Base-by-base conservation (phyloP, 2,888 invertebrate species). In the Brenthis hecate region DNA sequence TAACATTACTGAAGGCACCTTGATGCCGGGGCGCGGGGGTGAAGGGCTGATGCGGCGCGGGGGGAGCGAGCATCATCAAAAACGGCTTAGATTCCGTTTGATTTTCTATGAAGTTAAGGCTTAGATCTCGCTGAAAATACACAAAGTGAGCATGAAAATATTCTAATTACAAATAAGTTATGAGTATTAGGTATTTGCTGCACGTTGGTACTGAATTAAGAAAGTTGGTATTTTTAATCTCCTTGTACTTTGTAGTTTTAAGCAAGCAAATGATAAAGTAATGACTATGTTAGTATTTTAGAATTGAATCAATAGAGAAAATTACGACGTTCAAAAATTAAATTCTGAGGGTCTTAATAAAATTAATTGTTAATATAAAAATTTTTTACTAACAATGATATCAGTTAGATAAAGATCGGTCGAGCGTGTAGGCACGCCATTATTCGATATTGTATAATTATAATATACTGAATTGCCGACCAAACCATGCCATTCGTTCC, bases 401-500 rank as follows among this genome's bases (percentile, higher is more conserved):
- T 98, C 97, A 2, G 98, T 98, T 19, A 98, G 94, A 85, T 98
- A 99, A 70, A 95, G 94, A 19, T 94, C 88, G 23, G 94, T 84
- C 14, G 94, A 95, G 78, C 95, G 95, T 48, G 94, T 94, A 13
- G 93, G 93, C 0, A 94, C 94, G 0, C 97, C 97, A 84, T 98
- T 97, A 74, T 97, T 94, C 0, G 97, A 97, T 57, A 98, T 86
- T 0, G 95, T 95, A 81, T 98, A 99, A 88, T 98, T 95, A 85
- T 98, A 99, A 87, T 98, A 99, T n/a, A 94, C 95, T 0, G 98
- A 98, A 87, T 99, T 99, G 47, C 98, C 98, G 72, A 97, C 95
- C 53, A 99, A 92, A 0, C 97, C 98, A 80, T 95, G 94, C 96
- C 98, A 99, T 81, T 96, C 94, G 70, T 95, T 94, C 96, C 98